Evolutionary conservation across 2,113 vertebrate species (phyloP), one percentile per base, ranked within the genome.

Genomic region (Sinocyclocheilus anshuiensis): DNA sequence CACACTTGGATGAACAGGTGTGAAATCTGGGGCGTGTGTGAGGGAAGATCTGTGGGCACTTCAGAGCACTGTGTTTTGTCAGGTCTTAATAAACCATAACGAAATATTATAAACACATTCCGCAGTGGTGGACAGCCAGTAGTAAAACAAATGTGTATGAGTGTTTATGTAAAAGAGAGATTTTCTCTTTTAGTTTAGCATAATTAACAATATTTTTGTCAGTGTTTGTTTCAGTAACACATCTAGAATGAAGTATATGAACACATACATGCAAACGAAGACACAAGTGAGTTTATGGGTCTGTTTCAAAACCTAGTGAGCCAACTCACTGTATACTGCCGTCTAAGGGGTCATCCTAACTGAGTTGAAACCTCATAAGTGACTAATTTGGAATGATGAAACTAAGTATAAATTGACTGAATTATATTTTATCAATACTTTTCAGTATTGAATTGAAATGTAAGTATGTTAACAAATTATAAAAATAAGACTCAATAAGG

Each of bases 61-160:
- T 36, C 83, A 84, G 71, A 74, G 71, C 3, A 50, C 75, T 50
- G 76, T 87, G 81, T 90, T 91, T 91, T 89, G 77, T 91, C 90
- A 91, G 89, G 59, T 88, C 2, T 88, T 87, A 86, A 89, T 92
- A 91, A 90, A 93, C 87, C 81, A 80, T 87, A 91, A 91, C 89
- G 57, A 91, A 89, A 95, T 93, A 92, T 90, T 89, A 91, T 83
- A 86, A 90, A 92, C 88, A 91, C 87, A 92, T 91, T 91, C 91
- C 88, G 79, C 1, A 59, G 86, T 90, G 86, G 29, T 91, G 91
- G 53, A 90, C 72, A 84, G 91, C 89, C 81, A 81, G 86, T 89
- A 87, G 87, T 88, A 79, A 91, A 20, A 9, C 24, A 24, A 48
- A n/a, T 71, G 86, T 83, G 59, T 45, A 13, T 77, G 57, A 81